Conservation (phyloP, 2,113 vertebrate genomes). For the Platanista minor region DNA sequence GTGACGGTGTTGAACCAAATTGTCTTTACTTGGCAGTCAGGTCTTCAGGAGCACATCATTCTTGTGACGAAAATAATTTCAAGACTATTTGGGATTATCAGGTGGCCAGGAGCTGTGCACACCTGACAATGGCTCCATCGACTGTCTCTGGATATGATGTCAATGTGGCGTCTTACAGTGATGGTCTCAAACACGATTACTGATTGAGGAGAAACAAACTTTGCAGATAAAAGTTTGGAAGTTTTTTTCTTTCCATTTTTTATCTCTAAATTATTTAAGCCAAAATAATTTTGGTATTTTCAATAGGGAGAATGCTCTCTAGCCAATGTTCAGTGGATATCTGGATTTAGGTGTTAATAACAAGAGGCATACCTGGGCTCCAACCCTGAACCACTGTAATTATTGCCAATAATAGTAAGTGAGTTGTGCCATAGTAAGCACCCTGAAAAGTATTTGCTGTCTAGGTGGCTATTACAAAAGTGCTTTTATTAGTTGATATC, state of each 20-base stretch:
- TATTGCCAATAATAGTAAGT: not conserved
- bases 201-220: not conserved
- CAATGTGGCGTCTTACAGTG: not conserved
- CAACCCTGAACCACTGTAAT: not conserved
- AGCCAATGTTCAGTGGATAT: not conserved
- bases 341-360: not conserved
- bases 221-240: not conserved
- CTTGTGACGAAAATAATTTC: constrained; percentile 55
- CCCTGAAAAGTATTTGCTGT: not conserved
- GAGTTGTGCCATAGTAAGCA: not conserved
- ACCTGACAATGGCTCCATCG: not conserved
- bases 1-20: constrained; percentile 55
- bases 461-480: not conserved
- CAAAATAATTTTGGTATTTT: not conserved
- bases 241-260: not conserved
- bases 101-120: not conserved
- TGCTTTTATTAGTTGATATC: not conserved
- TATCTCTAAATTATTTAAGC: not conserved
- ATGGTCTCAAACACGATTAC: not conserved
- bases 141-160: not conserved
- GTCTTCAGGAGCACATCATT: constrained; percentile 42
- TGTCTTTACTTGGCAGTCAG: constrained; percentile 32
- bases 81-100: constrained; percentile 40
- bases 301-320: not conserved
- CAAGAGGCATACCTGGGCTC: not conserved